Evolutionary conservation across 1,140 invertebrate genomes (phyloP), one percentile per base, ranked within the genome.

Genomic region (Pantala flavescens): DNA sequence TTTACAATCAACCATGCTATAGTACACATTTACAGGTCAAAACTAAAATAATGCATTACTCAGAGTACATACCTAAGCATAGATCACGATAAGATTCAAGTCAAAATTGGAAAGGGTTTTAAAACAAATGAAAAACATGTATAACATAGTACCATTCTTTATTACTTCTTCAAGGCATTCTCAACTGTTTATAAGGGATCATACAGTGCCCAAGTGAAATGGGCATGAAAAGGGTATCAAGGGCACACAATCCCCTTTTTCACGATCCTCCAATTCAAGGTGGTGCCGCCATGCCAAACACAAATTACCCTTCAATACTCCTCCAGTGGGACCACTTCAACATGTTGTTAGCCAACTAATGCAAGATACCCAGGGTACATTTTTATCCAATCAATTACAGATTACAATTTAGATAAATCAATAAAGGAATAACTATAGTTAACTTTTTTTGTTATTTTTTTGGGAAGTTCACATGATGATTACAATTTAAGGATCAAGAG

Each of bases 371-470:
- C 49, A 63, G 49, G 49, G 49, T 63, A 63, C 49, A 63, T 63
- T 63, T 63, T 63, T 63, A 63, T 63, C 49, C 49, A 63, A 63
- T 63, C n/a, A 21, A 19, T 63, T 63, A 63, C 49, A 63, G 49
- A 63, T 63, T 63, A 63, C 49, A 63, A 63, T 63, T 63, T 63
- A 63, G 49, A 63, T 63, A 63, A 63, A 63, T 63, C 49, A 63
- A 63, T 63, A 19, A 63, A 63, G 3, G 49, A 19, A 63, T 63
- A 63, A 63, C 49, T 63, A 63, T 63, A 63, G 49, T 63, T 63
- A 63, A 19, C 49, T 63, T 63, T 63, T 63, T 63, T 63, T 63
- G 49, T 63, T 63, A 36, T 36, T 36, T 63, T 63, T 63, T 63
- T 63, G 14, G 49, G 49, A 21, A 63, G n/a, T 16, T 63, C n/a